Evolutionary conservation across 2,113 vertebrate species (phyloP).

Genomic region (Astur gentilis): DNA sequence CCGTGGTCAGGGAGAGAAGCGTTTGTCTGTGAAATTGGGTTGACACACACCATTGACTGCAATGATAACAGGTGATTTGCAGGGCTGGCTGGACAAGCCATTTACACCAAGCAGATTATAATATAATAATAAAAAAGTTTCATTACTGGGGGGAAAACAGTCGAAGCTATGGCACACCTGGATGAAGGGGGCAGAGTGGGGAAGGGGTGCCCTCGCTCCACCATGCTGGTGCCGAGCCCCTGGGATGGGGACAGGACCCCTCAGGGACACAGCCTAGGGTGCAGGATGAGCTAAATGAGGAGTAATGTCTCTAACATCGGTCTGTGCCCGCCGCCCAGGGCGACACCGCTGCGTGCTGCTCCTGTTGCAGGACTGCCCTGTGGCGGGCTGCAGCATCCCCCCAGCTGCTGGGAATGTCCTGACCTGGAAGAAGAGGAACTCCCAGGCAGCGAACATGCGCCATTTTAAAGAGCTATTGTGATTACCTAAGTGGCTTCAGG

Average conservation of each 20-base stretch:
- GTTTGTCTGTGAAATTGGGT: slow-evolving; percentile 85
- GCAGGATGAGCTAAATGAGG: not conserved
- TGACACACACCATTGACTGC: slow-evolving; percentile 78
- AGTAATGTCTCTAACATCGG: not conserved
- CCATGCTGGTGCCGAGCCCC: not conserved
- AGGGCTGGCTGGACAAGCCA: slow-evolving; percentile 64
- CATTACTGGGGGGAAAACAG: not conserved
- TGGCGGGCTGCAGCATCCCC: not conserved
- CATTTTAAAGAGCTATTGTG: not conserved
- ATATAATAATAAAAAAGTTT: slow-evolving; percentile 47
- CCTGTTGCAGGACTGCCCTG: not conserved
- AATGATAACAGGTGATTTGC: slow-evolving; percentile 77
- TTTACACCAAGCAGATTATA: slow-evolving; percentile 66
- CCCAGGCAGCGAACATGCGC: not conserved
- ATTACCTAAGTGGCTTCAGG: not conserved
- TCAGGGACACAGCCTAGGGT: not conserved
- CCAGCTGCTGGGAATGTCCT: not conserved
- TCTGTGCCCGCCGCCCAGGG: not conserved
- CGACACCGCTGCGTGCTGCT: rapidly evolving
- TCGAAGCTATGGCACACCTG: not conserved
- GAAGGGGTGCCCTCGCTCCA: rapidly evolving
- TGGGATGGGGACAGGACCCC: not conserved
- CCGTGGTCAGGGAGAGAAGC: slow-evolving; percentile 66
- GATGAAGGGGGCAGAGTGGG: not conserved
- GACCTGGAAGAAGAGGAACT: not conserved